Base-by-base conservation (phyloP, 2,113 vertebrate species). In the Plectropomus leopardus region DNA sequence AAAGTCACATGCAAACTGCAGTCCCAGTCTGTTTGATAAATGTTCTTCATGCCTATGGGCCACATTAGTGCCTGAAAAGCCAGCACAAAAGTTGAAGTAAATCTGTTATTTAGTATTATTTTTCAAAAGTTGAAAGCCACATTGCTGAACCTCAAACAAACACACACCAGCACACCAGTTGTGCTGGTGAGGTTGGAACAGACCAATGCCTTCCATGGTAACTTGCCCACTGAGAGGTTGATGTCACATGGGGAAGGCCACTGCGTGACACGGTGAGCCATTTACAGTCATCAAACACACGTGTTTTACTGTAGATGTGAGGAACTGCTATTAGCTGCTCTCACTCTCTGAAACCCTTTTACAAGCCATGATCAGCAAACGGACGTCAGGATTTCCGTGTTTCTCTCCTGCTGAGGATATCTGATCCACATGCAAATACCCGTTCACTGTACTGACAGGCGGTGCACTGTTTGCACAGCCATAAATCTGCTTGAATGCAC, bases 131-230 rank as follows among this genome's bases (percentile, higher is more conserved):
- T 4, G 7, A 4, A 28, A 24, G 19, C 28, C 36, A 40, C 7
- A 17, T 54, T 61, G 61, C 76, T 76, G 11, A 59, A 16, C 47
- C 17, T 23, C 32, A 55, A 36, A 54, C 55, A 28, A 63, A 51
- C 40, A 63, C 48, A 57, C 59, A 42, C 32, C 19, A 61, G 14
- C 23, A 42, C n/a, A 42, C 36, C 36, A 40, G 57, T 34, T 71
- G 71, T 61, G 45, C 82, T 66, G 34, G 64, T 76, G 70, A 76
- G 64, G 72, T 48, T 30, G 16, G 28, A 54, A 30, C 51, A 50
- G 60, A 50, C 34, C 54, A 36, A 74, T 30, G 54, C 50, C n/a
- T n/a, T n/a, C n/a, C 83, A 74, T 78, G 58, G 72, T 66, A 79
- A 83, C 73, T 1, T 0, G 61, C 74, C 58, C 44, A 15, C 45